These are phyloP conservation scores for Epinotia ramella DNA, from an alignment of 2,888 invertebrate genomes.

Conservation along the genomic window DNA sequence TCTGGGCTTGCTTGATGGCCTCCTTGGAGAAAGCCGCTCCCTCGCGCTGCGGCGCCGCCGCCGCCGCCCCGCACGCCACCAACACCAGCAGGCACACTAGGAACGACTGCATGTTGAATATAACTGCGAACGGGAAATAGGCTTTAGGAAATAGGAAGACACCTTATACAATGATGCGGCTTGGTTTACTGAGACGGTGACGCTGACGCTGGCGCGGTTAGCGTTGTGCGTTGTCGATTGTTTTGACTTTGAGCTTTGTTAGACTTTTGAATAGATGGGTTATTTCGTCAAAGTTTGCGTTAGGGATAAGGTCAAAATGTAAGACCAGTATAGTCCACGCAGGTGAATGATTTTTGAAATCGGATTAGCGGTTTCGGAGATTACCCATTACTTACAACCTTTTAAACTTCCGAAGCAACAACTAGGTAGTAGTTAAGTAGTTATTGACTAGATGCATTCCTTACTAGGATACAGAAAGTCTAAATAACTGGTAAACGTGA, in stretches of 20 bases:
- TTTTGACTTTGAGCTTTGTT: too few species aligned
- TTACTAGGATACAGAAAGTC: too few species aligned
- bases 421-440: too few species aligned
- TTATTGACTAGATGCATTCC: too few species aligned
- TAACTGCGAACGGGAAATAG: not conserved
- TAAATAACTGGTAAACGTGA: too few species aligned
- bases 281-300: not conserved
- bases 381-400: too few species aligned
- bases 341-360: too few species aligned
- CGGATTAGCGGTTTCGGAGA: too few species aligned
- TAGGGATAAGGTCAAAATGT: not conserved
- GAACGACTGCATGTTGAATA: slow-evolving; percentile 67
- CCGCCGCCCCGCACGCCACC: slow-evolving; percentile 78
- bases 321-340: not conserved
- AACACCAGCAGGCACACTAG: slow-evolving; percentile 75
- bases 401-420: too few species aligned
- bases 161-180: not conserved
- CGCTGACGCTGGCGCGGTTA: not conserved
- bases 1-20: slow-evolving; percentile 94
- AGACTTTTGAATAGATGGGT: not conserved
- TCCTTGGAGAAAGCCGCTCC: slow-evolving; percentile 94
- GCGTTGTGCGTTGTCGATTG: not conserved
- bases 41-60: slow-evolving; percentile 89
- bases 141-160: not conserved
- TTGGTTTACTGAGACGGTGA: not conserved